These are phyloP conservation scores for Nemotelus nigrinus DNA, from an alignment of 2,888 invertebrate species.

Conservation along the genomic window DNA sequence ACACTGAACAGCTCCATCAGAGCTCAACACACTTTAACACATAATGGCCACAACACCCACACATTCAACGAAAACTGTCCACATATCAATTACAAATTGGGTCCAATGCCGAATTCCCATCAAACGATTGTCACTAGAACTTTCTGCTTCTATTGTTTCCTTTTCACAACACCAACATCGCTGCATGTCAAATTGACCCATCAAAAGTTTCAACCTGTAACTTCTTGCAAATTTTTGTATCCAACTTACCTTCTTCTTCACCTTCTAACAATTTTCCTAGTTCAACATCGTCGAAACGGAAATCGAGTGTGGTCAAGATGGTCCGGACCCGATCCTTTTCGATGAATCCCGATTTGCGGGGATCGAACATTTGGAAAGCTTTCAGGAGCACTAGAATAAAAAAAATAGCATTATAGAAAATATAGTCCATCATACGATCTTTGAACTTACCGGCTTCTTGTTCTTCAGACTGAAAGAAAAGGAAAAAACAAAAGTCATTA, in stretches of 20 bases:
- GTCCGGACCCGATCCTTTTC: slow-evolving; percentile 83
- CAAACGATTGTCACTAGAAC: too few relatives aligned
- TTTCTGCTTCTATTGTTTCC: not conserved
- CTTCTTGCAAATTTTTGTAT: not conserved
- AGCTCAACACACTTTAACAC: too few relatives aligned
- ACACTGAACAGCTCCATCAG: too few relatives aligned
- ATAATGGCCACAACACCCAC: too few relatives aligned
- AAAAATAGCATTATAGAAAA: slow-evolving; percentile 13
- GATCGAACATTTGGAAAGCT: slow-evolving; percentile 88
- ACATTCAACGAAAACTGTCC: too few relatives aligned
- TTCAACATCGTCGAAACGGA: slow-evolving; percentile 80
- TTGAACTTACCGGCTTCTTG: slow-evolving; percentile 67
- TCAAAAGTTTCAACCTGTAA: not conserved
- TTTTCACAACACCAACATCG: not conserved
- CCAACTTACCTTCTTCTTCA: slow-evolving; percentile 72
- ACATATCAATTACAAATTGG: too few relatives aligned
- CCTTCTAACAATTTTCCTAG: slow-evolving; percentile 80
- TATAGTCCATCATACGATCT: slow-evolving; percentile 11
- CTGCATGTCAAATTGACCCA: not conserved
- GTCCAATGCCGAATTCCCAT: too few relatives aligned
- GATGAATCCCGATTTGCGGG: slow-evolving; percentile 79
- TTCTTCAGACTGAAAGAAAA: slow-evolving; percentile 59
- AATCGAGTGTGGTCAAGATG: slow-evolving; percentile 83
- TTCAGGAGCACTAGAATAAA: slow-evolving; percentile 73
- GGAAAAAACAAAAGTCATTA: not conserved